Base-by-base conservation (phyloP, 2,113 vertebrate species). In the Benitochromis conjunctus region DNA sequence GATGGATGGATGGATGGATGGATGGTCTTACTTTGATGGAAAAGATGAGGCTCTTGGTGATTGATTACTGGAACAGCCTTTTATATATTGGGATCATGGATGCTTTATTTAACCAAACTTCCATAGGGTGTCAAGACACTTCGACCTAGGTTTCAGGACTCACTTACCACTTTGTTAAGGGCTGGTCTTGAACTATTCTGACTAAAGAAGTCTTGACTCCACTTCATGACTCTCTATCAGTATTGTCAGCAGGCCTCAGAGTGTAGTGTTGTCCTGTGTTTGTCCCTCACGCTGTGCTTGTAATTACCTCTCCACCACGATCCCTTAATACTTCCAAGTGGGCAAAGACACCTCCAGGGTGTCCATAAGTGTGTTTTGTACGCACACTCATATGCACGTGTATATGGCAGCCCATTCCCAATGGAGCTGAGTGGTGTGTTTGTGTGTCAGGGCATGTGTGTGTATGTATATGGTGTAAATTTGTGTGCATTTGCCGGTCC, bases 301-400 rank as follows among this genome's bases (percentile, higher is more conserved):
- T 94, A 95, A 95, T 95, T 94, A 94, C 91, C 91, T 91, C 83
- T 90, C 88, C 69, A 86, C 82, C 48, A 19, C 60, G 84, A 93
- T 94, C 86, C 92, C 86, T 91, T 93, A 89, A 92, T 89, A 90
- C 91, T 85, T 91, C 84, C 51, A 71, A 91, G 88, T 94, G 89
- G 83, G 89, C 82, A 90, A 91, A 86, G 71, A 89, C 82, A 88
- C 89, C 90, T 87, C 86, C 66, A 84, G 92, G 91, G 85, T 53
- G 34, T 80, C 48, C 79, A 26, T 2, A 19, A 18, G 34, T 31
- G 74, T 79, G 87, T 57, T 82, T 46, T 38, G 62, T 43, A n/a
- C 12, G 13, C 53, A 38, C 4, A 4, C 19, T 18, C 11, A 26
- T 19, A 41, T 87, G n/a, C 10, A 55, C 4, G 84, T n/a, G 46